Base-by-base conservation (phyloP, 2,888 invertebrate species). In the Ectemnius cavifrons region DNA sequence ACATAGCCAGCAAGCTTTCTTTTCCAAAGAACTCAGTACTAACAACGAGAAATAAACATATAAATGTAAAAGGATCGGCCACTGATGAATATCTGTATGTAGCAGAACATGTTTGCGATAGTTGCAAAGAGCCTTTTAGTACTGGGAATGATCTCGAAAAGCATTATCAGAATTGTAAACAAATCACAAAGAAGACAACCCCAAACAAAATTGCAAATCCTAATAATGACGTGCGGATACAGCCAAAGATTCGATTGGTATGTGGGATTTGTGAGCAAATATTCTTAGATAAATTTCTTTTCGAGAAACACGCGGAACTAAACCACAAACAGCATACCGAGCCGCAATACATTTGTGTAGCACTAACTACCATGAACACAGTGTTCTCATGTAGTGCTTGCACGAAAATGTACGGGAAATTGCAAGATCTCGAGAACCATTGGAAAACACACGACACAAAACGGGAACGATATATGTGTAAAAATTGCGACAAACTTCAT, bases 21-120 rank as follows among this genome's bases (percentile, higher is more conserved):
- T 90, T 90, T 60, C 86, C 87, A 2, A 87, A 82, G 47, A 5
- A 68, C 2, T 86, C 86, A 0, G 71, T 88, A 0, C 71, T 88
- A 5, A 56, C 28, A 0, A 0, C 27, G 0, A 68, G 72, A 4
- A 68, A 68, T 11, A 62, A 68, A 8, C 63, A 66, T 2, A 3
- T n/a, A 0, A 49, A 23, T 0, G 8, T 11, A 37, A 37, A 37
- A 11, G 37, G 6, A 37, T 45, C n/a, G 0, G 6, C 11, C 16
- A 0, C 4, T 8, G 83, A 86, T 3, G 77, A 81, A 20, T 90
- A 87, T 64, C 73, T 88, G 6, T 79, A 85, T 23, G 78, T 90
- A 2, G 89, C 89, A 0, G 90, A 90, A 61, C 77, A 89, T 52
- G 79, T 87, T 56, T 90, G 90, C 20, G 46, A 63, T 2, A 59